A percentile compares a stretch with the other conserved stretches of the same genome.
These are phyloP conservation scores for Eucera pruinosa DNA, from an alignment of 2,888 invertebrate species.

Conservation along the genomic window DNA sequence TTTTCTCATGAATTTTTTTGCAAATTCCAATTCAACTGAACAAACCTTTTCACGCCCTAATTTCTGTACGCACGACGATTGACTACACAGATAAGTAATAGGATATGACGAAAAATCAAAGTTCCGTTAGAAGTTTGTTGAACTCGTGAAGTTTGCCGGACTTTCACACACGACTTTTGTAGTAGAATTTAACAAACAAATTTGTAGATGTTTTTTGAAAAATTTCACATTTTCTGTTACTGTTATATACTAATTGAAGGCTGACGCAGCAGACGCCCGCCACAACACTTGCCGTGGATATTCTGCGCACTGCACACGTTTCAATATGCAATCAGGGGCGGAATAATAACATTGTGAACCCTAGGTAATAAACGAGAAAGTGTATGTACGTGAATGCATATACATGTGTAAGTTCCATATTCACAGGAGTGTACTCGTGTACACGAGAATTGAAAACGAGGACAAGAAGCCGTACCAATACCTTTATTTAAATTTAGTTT, in stretches of 20 bases:
- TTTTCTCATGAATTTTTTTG: constrained; percentile 8
- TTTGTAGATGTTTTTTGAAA: not conserved
- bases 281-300: constrained; percentile 54
- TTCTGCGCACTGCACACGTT: constrained; percentile 51
- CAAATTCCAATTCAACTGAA: constrained; percentile 30
- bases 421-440: no score
- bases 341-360: constrained; percentile 44
- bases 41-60: constrained; percentile 63
- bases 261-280: constrained; percentile 75
- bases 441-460: constrained; percentile 39
- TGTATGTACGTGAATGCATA: no score
- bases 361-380: constrained; percentile 10
- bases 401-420: not conserved
- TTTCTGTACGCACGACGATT: constrained; percentile 36
- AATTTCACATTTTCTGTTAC: constrained; percentile 30
- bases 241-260: constrained; percentile 61
- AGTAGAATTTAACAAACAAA: constrained; percentile 5
- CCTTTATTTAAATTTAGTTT: constrained; percentile 50
- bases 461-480: constrained; percentile 54
- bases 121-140: constrained; percentile 34
- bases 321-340: constrained; percentile 52
- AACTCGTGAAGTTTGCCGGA: not conserved
- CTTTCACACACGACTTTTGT: not conserved
- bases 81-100: constrained; percentile 31
- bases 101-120: constrained; percentile 41